Percentiles rank a stretch among this genome's conserved stretches.
phyloP scores from a whole-genome alignment of 2,797 vertebrate genomes.

The Rhadinocentrus ornatus region DNA sequence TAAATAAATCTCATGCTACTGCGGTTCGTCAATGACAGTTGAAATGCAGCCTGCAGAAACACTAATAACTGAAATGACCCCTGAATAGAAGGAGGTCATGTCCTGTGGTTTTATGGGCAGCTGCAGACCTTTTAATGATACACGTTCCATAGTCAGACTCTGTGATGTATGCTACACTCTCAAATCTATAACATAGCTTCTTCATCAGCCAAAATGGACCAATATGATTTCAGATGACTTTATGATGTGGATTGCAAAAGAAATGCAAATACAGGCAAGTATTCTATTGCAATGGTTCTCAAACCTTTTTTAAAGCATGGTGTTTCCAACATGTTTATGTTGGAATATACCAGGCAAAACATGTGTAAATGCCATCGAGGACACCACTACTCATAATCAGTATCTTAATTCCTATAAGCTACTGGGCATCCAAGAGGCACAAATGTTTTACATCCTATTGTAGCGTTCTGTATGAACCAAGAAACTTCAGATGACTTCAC shows the following conservation, averaged over 20 bases:
- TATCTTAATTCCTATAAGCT: conserved; percentile 2
- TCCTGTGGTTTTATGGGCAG: conserved; percentile 46
- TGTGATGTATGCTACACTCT: conserved; percentile 11
- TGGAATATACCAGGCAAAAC: background rate
- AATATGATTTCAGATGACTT: background rate
- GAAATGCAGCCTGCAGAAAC: conserved; percentile 41
- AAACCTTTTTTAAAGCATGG: background rate
- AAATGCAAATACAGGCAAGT: background rate
- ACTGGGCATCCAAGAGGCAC: background rate
- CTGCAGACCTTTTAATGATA: conserved; percentile 47
- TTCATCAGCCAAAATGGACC: background rate
- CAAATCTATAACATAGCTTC: background rate
- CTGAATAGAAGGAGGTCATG: conserved; percentile 28
- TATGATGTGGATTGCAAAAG: background rate
- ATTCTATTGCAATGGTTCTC: background rate
- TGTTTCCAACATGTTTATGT: background rate
- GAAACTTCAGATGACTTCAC: background rate
- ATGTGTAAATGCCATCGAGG: background rate
- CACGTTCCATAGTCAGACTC: background rate
- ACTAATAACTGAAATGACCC: conserved; percentile 8
- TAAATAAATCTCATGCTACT: conserved; percentile 39
- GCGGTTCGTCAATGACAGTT: conserved; percentile 46
- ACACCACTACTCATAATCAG: conserved; percentile 4
- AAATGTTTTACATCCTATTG: conserved; percentile 3
- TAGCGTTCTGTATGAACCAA: background rate